These are phyloP conservation scores for Phasianus colchicus DNA, from an alignment of 2,113 vertebrate species.

Conservation along the genomic window DNA sequence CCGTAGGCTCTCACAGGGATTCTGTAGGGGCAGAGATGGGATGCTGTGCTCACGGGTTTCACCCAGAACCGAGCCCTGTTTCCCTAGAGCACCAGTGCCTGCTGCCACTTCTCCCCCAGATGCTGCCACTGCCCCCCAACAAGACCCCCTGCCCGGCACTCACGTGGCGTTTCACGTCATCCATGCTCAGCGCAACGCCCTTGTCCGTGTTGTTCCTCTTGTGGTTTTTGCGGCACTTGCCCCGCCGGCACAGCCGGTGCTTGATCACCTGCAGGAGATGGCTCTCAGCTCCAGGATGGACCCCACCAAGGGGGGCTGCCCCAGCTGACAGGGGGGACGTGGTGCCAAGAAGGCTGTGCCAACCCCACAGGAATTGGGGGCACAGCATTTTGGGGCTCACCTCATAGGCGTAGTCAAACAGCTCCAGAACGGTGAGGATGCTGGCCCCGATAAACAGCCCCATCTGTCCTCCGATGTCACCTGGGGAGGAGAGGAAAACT, in stretches of 20 bases:
- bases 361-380: no score
- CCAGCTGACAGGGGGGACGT: background rate
- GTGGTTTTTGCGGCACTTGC: slow-evolving; percentile 89
- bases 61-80: rapidly evolving
- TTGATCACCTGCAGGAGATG: slow-evolving; percentile 88
- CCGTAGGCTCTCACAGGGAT: slow-evolving; percentile 93
- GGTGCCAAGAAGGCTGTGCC: background rate
- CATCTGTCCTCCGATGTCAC: slow-evolving; percentile 99
- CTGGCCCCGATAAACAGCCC: slow-evolving; percentile 98
- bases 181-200: slow-evolving; percentile 94
- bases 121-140: background rate
- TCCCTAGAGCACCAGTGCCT: background rate
- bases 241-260: slow-evolving; percentile 91
- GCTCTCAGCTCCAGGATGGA: background rate
- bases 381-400: slow-evolving; percentile 57
- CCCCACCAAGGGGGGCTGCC: background rate
- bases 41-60: rapidly evolving
- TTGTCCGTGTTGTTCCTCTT: slow-evolving; percentile 95
- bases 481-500: slow-evolving; percentile 68
- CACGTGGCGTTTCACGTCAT: slow-evolving; percentile 96
- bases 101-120: background rate
- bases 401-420: slow-evolving; percentile 98
- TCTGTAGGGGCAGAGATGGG: slow-evolving; percentile 64
- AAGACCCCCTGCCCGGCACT: slow-evolving; percentile 67
- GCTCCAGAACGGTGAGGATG: slow-evolving; percentile 94